A percentile compares a stretch with the other conserved stretches of the same genome.
phyloP scores from a whole-genome alignment of 37 sponge, comb jelly and placozoan species.

The Eunapius fragilis region DNA sequence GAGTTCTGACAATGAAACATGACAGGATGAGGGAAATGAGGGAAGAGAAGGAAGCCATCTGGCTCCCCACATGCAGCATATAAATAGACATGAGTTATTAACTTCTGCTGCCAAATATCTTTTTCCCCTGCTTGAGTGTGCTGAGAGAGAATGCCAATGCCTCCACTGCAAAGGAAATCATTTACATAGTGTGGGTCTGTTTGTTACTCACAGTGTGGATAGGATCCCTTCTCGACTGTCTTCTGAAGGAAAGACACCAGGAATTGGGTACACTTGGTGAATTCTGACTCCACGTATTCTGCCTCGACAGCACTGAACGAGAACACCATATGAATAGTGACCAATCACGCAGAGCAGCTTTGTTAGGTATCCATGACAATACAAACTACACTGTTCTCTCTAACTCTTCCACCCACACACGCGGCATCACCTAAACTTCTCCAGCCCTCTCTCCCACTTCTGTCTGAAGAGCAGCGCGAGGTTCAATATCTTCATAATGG shows the following conservation, averaged over 20 bases:
- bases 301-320: conserved; percentile 7
- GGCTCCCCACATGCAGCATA: too few species aligned
- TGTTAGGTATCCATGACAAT: not conserved
- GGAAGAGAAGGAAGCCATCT: not conserved
- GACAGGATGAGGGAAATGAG: not conserved
- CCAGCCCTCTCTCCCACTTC: conserved; percentile 44
- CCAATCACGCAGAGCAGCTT: too few species aligned
- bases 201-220: conserved; percentile 65
- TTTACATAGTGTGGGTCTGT: not conserved
- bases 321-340: not conserved
- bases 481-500: conserved; percentile 44
- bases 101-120: conserved; percentile 19
- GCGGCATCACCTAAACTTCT: conserved; percentile 20
- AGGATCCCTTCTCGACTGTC: conserved; percentile 55
- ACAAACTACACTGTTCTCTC: not conserved
- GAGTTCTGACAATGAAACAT: not conserved
- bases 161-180: conserved; percentile 50
- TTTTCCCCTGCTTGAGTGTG: conserved; percentile 38
- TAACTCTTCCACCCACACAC: not conserved
- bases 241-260: conserved; percentile 52
- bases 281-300: conserved; percentile 49
- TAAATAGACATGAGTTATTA: not conserved
- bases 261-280: conserved; percentile 62
- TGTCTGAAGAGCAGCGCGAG: conserved; percentile 42
- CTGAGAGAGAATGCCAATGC: conserved; percentile 54